Base-by-base conservation (phyloP, 2,113 vertebrate genomes). In the Mustela lutreola region DNA sequence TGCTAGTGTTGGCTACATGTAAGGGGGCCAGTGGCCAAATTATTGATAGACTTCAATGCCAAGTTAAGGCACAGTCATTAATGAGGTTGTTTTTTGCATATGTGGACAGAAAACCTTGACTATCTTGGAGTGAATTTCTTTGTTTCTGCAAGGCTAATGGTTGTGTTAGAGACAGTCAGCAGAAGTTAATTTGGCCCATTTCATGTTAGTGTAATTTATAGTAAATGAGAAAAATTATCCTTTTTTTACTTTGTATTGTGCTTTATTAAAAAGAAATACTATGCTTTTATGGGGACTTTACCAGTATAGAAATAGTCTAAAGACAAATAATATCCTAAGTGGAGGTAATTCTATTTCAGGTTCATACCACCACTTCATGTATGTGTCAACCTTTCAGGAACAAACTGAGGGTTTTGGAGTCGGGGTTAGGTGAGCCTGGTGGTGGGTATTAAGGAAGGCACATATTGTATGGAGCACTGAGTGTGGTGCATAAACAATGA, bases 181-280 rank as follows among this genome's bases (percentile, higher is more conserved):
- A 78, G 39, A 89, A 22, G 15, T 82, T 78, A 60, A 53, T 76
- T 18, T 63, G 62, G 24, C 21, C 26, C 48, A 73, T 89, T 93
- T 92, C 26, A 65, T 4, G 71, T 6, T 9, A 42, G 16, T 73
- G 19, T 48, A 19, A 76, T 39, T 50, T 31, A 11, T n/a, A 81
- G n/a, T 11, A 95, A 97, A 67, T 4, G 50, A 78, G 60, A 4
- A 60, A 53, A 58, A 2, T 28, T 9, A 83, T 42, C n/a, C 18
- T 3, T 75, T 92, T 84, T 96, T 18, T 56, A 63, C 12, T 88
- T 93, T 93, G n/a, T 89, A 39, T n/a, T 81, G 65, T 78, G 14
- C 58, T 53, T 89, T 75, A 21, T 56, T 90, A 94, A 82, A 83
- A 73, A 60, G 39, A 80, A 71, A 45, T 11, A 18, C 26, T 78